A percentile compares a stretch with the other conserved stretches of the same genome.
Conservation (phyloP, 2,113 vertebrate genomes). For the Hippoglossus stenolepis region DNA sequence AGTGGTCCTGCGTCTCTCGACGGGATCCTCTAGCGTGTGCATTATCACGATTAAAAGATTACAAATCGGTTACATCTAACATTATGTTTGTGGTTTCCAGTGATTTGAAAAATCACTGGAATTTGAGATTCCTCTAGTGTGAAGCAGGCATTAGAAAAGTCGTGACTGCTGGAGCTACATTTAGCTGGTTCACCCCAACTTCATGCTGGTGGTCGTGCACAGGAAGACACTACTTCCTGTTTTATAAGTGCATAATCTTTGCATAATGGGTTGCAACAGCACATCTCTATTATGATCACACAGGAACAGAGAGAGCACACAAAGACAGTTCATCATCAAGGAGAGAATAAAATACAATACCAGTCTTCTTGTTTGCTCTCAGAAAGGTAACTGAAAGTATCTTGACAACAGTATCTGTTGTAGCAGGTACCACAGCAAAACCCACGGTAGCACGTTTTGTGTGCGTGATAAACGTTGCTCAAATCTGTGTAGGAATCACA, state of each 20-base stretch:
- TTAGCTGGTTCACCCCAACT: neutral
- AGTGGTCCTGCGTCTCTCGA: too few relatives aligned
- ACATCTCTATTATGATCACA: neutral
- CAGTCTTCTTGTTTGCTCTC: conserved; percentile 46
- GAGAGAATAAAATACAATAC: conserved; percentile 46
- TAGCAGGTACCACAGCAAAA: conserved; percentile 74
- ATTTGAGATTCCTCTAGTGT: too few relatives aligned
- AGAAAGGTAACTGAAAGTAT: accelerated
- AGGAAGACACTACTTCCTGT: conserved; percentile 51
- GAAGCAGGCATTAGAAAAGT: neutral
- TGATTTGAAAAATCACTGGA: too few relatives aligned
- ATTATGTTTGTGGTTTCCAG: too few relatives aligned
- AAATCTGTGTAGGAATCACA: conserved; percentile 26
- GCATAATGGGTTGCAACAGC: neutral
- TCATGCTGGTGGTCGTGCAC: too few relatives aligned
- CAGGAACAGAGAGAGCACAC: accelerated
- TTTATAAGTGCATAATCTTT: neutral
- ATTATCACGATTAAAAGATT: neutral
- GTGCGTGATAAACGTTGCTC: accelerated
- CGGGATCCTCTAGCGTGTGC: neutral
- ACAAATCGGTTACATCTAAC: neutral
- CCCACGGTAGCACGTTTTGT: accelerated
- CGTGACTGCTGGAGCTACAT: neutral
- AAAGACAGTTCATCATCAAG: neutral
- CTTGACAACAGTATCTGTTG: conserved; percentile 61